Conservation (phyloP, 2,113 vertebrate species). For the Nycticebus coucang region DNA sequence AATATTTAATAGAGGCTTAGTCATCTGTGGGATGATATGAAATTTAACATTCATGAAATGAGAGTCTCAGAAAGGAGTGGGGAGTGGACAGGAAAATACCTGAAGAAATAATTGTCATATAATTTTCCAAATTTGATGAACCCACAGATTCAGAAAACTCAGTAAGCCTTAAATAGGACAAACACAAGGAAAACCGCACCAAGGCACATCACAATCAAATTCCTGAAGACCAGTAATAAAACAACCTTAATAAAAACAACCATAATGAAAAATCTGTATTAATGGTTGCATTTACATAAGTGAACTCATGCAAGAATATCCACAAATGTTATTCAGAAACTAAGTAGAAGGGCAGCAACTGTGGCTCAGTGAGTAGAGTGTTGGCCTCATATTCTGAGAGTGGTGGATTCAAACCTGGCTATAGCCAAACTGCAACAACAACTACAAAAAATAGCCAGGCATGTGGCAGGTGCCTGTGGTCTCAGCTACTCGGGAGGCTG, state of each 20-base stretch:
- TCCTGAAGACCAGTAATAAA: neutral
- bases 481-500: too few species aligned
- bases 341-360: neutral
- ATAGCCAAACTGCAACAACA: too few species aligned
- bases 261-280: neutral
- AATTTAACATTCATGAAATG: neutral
- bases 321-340: neutral
- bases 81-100: neutral
- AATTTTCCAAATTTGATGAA: conserved; percentile 7
- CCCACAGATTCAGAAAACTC: neutral
- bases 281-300: neutral
- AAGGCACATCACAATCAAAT: neutral
- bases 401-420: too few species aligned
- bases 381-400: too few species aligned
- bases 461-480: too few species aligned
- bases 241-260: neutral
- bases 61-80: neutral
- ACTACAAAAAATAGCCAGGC: too few species aligned
- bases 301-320: neutral
- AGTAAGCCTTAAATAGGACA: neutral
- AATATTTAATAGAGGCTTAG: neutral
- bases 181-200: neutral
- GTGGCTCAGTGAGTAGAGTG: too few species aligned
- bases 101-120: conserved; percentile 19
- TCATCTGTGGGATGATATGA: neutral